Base-by-base conservation (phyloP, 1,140 invertebrate genomes). In the Pissodes strobi region DNA sequence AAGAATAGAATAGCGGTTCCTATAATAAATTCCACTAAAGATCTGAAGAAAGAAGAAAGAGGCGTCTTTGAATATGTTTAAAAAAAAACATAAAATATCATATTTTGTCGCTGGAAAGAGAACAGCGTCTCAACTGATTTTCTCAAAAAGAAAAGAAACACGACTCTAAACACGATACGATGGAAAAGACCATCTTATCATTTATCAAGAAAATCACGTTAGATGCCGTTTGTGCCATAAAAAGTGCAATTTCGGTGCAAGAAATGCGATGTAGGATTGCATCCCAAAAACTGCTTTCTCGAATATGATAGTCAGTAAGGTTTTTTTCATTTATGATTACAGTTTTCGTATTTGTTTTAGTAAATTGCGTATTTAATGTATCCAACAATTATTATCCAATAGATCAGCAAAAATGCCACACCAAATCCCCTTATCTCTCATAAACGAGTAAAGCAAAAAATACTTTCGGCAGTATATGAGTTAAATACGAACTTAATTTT, bases 101-200 rank as follows among this genome's bases (percentile, higher is more conserved):
- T 56, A n/a, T n/a, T n/a, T 22, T 64, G 49, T 23, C 30, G 37
- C 9, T 64, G 61, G 52, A 23, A 56, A 22, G 51, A 64, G 45
- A 64, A 64, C 17, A 64, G 19, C 30, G 13, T 48, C 10, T 69
- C 34, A 19, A 18, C n/a, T 48, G 66, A 34, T 72, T 62, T 64
- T 69, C 68, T 41, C 66, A 61, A 38, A 60, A 66, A 60, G 62
- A 67, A 25, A 66, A 69, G 30, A 67, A 71, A 53, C 51, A 69
- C n/a, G n/a, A n/a, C n/a, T n/a, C n/a, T n/a, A n/a, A n/a, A n/a
- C n/a, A 15, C 34, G 27, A 41, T 52, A 39, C 39, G 30, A 61
- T 51, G 27, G 58, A 39, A 19, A 13, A 39, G 48, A 61, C 41
- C n/a, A n/a, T n/a, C n/a, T n/a, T n/a, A n/a, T n/a, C 58, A 61